Evolutionary conservation across 2,888 invertebrate species (phyloP).

Genomic region (Girardia tigrina): DNA sequence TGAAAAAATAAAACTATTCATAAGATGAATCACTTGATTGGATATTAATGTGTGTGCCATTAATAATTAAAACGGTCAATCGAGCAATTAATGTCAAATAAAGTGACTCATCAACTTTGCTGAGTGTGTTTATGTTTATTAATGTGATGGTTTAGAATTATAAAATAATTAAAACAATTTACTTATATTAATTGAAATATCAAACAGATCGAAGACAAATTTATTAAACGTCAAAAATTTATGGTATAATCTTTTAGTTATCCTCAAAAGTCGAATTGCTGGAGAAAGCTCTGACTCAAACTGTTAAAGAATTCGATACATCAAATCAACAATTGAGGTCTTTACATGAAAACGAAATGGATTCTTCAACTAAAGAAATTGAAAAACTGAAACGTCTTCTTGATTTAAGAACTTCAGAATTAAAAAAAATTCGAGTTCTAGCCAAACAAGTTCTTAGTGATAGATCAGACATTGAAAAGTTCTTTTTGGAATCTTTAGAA

Average conservation of each 20-base stretch:
- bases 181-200: too few species aligned
- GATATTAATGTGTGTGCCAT: too few species aligned
- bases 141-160: too few species aligned
- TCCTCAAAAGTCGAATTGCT: constrained; percentile 45
- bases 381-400: constrained; percentile 45
- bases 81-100: too few species aligned
- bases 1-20: too few species aligned
- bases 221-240: too few species aligned
- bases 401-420: constrained; percentile 48
- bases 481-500: constrained; percentile 48
- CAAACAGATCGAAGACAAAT: too few species aligned
- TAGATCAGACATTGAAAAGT: constrained; percentile 48
- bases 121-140: too few species aligned
- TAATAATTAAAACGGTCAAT: too few species aligned
- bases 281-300: constrained; percentile 47
- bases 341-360: constrained; percentile 42
- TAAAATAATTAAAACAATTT: too few species aligned
- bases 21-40: too few species aligned
- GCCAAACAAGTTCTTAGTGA: constrained; percentile 50
- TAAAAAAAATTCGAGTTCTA: constrained; percentile 47
- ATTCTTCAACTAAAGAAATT: constrained; percentile 44
- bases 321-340: constrained; percentile 41
- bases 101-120: too few species aligned
- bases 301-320: constrained; percentile 46
- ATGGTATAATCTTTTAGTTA: constrained; percentile 40